These are phyloP conservation scores for Lepidostoma basale DNA, from an alignment of 1,140 invertebrate genomes.

Conservation along the genomic window DNA sequence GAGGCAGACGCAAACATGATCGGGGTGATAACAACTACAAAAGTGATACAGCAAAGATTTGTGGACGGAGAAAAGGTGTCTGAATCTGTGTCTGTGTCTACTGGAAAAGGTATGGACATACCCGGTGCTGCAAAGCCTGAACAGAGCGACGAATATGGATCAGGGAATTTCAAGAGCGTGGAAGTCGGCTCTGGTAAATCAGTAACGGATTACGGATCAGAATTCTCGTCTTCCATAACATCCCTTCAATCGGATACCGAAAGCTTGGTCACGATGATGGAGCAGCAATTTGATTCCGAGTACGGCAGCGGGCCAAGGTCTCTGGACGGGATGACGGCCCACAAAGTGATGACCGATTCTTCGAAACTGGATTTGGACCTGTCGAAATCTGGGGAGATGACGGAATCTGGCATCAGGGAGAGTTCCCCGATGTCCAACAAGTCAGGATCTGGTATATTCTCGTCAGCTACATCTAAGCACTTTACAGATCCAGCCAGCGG, in stretches of 20 bases:
- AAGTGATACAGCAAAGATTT: constrained; percentile 62
- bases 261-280: constrained; percentile 59
- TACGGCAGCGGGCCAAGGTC: constrained; percentile 34
- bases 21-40: constrained; percentile 62
- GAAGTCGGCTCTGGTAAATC: constrained; percentile 51
- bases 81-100: constrained; percentile 58
- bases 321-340: constrained; percentile 46
- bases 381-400: constrained; percentile 51
- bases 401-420: constrained; percentile 55
- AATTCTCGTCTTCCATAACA: constrained; percentile 60
- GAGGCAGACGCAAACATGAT: constrained; percentile 52
- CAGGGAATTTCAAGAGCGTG: constrained; percentile 37
- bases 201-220: constrained; percentile 51
- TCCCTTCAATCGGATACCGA: constrained; percentile 61
- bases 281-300: constrained; percentile 47
- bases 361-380: constrained; percentile 38
- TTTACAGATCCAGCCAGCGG: constrained; percentile 63
- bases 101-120: constrained; percentile 57
- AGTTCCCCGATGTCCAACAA: constrained; percentile 60
- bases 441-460: constrained; percentile 57
- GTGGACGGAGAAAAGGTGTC: constrained; percentile 62
- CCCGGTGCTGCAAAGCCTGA: constrained; percentile 47
- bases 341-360: constrained; percentile 32
- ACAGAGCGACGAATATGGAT: constrained; percentile 47
- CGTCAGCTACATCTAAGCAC: constrained; percentile 57